A percentile compares a stretch with the other conserved stretches of the same genome.
Evolutionary conservation across 2,113 vertebrate species (phyloP).

Genomic region (Ochotona princeps): DNA sequence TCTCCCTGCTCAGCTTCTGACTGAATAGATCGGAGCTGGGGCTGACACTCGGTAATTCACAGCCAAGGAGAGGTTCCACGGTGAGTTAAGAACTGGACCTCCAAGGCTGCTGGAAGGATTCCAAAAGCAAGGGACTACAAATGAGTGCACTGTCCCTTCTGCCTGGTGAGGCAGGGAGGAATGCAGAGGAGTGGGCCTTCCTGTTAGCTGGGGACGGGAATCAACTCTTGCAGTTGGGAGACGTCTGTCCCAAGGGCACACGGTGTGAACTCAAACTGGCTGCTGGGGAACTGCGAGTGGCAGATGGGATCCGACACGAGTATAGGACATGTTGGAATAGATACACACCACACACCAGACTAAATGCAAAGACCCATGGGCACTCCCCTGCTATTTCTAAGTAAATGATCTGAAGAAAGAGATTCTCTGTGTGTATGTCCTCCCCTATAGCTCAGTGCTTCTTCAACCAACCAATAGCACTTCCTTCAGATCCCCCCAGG

Average conservation of each 20-base stretch:
- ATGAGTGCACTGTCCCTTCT: background rate
- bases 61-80: background rate
- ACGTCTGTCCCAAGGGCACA: background rate
- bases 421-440: background rate
- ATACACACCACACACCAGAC: background rate
- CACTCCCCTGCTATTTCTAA: background rate
- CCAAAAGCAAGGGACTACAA: background rate
- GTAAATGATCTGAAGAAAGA: background rate
- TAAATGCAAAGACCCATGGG: background rate
- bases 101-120: background rate
- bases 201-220: background rate
- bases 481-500: background rate
- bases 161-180: background rate
- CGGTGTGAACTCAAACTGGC: rapidly evolving
- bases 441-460: background rate
- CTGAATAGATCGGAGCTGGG: background rate
- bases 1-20: background rate
- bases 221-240: background rate
- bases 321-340: background rate
- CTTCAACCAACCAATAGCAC: background rate
- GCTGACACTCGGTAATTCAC: background rate
- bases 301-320: background rate
- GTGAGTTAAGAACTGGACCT: background rate
- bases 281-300: too few species aligned
- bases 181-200: background rate